Evolutionary conservation across 2,888 invertebrate genomes (phyloP), one percentile per base, ranked within the genome.

Genomic region (Bruchidius siliquastri): DNA sequence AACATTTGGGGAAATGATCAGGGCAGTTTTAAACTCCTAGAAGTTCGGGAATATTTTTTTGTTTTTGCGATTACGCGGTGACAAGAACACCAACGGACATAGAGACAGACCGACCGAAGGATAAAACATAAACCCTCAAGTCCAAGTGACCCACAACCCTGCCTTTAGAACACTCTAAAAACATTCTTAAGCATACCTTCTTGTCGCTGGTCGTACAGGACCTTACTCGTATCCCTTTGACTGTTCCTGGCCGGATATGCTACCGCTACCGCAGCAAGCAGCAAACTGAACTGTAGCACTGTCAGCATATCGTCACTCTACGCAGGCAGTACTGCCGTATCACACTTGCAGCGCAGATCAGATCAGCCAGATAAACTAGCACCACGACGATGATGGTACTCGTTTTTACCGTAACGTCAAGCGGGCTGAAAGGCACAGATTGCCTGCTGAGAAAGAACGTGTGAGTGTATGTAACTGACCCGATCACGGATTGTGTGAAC

Each of bases 201-300:
- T 84, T 95, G 94, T 0, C 93, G 89, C 82, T 94, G 93, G 84
- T 95, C 91, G 87, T 90, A 91, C n/a, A 82, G 74, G 66, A 82
- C 79, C 70, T 76, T 78, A 30, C 67, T 73, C 18, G 22, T 49
- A 30, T 72, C 72, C 20, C 20, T 22, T 13, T 30, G 18, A 21
- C 22, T 22, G 4, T n/a, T 69, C 69, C 26, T 69, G 2, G 22
- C 21, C 21, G 22, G 22, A 22, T 22, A 22, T 0, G 69, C 22
- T 18, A 22, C 26, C 69, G 21, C 69, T 6, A 20, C 69, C 4
- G 69, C 8, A 2, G 22, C 69, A 69, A 69, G 20, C 22, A 20
- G 22, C 4, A 22, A 69, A n/a, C 69, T 30, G 22, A 69, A 69
- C 22, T 26, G 21, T 20, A 69, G 26, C 22, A 22, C 21, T 13